Percentiles rank a stretch among this genome's conserved stretches.
These are phyloP conservation scores for Casuarius casuarius DNA, from an alignment of 2,113 vertebrate genomes.

Conservation along the genomic window DNA sequence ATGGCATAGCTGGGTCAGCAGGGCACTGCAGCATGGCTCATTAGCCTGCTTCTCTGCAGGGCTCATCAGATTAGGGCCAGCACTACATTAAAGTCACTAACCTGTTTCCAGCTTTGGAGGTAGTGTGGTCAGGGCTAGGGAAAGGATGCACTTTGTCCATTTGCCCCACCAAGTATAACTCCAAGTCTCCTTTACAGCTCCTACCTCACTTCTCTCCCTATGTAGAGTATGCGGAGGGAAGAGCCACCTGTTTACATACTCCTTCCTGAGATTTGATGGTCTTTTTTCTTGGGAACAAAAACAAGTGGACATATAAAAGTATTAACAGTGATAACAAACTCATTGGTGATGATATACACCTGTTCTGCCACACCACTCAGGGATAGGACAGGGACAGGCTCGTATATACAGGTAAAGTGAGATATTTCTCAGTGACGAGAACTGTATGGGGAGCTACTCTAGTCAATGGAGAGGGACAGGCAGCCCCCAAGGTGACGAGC, in stretches of 20 bases:
- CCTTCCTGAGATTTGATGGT: neutral
- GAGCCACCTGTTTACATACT: neutral
- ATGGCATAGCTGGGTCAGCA: fast-evolving
- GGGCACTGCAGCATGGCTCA: fast-evolving
- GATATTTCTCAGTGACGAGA: neutral
- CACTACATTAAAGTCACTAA: neutral
- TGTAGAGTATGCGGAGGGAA: fast-evolving
- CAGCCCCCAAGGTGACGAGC: neutral
- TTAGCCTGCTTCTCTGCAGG: neutral
- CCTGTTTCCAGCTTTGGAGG: neutral
- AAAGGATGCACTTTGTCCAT: neutral
- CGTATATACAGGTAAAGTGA: neutral
- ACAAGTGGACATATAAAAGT: neutral
- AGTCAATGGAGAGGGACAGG: neutral
- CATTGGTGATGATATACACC: neutral
- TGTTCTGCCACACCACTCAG: neutral
- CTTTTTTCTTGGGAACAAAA: neutral
- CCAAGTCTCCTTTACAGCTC: neutral
- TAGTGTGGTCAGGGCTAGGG: neutral
- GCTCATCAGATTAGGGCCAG: neutral
- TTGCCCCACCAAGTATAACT: neutral
- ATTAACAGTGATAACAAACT: neutral
- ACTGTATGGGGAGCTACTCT: neutral
- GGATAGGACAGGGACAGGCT: neutral
- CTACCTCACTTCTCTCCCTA: neutral